Conservation (phyloP, 2,888 invertebrate species). For the Drosophila lutescens region DNA sequence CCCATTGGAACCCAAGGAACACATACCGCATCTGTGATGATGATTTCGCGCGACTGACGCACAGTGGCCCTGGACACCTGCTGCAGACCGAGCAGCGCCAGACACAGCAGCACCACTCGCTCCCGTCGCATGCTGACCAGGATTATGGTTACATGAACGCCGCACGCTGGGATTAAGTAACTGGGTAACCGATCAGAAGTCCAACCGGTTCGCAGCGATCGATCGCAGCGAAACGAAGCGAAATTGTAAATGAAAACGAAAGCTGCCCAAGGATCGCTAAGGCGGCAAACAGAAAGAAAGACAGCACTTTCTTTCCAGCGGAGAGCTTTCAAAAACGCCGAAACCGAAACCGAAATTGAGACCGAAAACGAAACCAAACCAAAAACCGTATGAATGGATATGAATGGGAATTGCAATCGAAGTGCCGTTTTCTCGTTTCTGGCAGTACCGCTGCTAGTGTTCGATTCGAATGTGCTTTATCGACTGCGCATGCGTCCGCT, state of each 20-base stretch:
- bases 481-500: constrained; percentile 71
- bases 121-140: constrained; percentile 66
- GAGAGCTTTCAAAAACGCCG: constrained; percentile 40
- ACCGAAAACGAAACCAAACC: constrained; percentile 28
- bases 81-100: constrained; percentile 41
- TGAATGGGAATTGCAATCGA: constrained; percentile 72
- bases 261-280: constrained; percentile 66
- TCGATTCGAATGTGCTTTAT: constrained; percentile 79
- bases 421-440: constrained; percentile 38
- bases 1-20: constrained; percentile 4
- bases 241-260: constrained; percentile 55
- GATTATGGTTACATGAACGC: constrained; percentile 62
- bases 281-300: constrained; percentile 34
- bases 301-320: constrained; percentile 31
- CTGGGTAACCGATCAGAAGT: constrained; percentile 52
- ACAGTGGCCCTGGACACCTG: constrained; percentile 60
- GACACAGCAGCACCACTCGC: constrained; percentile 56
- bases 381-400: constrained; percentile 64
- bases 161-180: constrained; percentile 61
- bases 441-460: constrained; percentile 68
- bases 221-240: constrained; percentile 31
- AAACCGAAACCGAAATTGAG: constrained; percentile 42
- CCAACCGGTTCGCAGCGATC: constrained; percentile 71
- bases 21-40: constrained; percentile 84
- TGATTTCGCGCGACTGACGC: constrained; percentile 80